Percentiles rank a stretch among this genome's conserved stretches.
phyloP scores from a whole-genome alignment of 2,797 vertebrate genomes.

The Brachyalestes nurse region DNA sequence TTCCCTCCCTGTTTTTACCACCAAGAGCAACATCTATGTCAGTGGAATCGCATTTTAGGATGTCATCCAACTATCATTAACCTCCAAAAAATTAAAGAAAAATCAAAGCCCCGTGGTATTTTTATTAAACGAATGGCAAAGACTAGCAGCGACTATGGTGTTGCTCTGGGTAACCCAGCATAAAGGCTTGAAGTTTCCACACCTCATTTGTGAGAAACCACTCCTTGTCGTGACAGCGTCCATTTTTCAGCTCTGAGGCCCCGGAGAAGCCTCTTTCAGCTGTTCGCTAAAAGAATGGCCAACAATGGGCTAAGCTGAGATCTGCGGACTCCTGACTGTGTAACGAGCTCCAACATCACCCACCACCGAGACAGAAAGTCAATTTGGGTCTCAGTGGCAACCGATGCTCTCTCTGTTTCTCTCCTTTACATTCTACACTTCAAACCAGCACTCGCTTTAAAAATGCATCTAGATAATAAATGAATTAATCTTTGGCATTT shows the following conservation, averaged over 20 bases:
- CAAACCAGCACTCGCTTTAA: no score
- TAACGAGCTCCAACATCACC: not conserved
- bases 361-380: slow-evolving; percentile 11
- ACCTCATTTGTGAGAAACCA: slow-evolving; percentile 8
- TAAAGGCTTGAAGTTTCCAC: slow-evolving; percentile 35
- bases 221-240: not conserved
- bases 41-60: not conserved
- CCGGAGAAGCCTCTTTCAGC: slow-evolving; percentile 6
- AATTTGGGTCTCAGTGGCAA: not conserved
- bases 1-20: slow-evolving; percentile 9
- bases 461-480: no score
- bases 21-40: not conserved
- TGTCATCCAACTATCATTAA: slow-evolving; percentile 7
- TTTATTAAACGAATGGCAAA: not conserved
- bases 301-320: slow-evolving; percentile 5
- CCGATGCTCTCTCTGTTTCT: no score
- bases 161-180: slow-evolving; percentile 3
- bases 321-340: not conserved
- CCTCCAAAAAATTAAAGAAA: not conserved
- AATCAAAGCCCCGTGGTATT: not conserved
- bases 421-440: not conserved
- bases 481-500: no score
- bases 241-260: slow-evolving; percentile 3
- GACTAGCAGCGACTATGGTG: not conserved
- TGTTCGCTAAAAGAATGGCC: not conserved